These are phyloP conservation scores for Athetis lepigone DNA, from an alignment of 2,888 invertebrate genomes.

Conservation along the genomic window DNA sequence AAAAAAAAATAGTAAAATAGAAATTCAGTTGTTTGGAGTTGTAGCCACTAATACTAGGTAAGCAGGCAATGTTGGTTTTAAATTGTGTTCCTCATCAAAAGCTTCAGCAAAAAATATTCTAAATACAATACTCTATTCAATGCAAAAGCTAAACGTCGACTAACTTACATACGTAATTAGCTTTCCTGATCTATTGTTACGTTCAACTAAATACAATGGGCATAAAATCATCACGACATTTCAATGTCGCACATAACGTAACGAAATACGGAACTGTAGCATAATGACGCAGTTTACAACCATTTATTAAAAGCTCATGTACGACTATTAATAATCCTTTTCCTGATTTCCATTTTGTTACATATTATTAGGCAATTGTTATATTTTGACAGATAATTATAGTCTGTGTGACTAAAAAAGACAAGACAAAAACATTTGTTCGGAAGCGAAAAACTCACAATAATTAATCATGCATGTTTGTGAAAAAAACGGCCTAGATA, in stretches of 20 bases:
- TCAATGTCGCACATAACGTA: slow-evolving; percentile 61
- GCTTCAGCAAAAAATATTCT: too few species aligned
- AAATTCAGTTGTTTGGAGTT: too few species aligned
- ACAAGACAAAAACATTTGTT: slow-evolving; percentile 5
- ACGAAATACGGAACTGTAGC: slow-evolving; percentile 63
- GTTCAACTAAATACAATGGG: slow-evolving; percentile 26
- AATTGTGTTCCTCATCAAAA: background rate
- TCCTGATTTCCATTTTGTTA: slow-evolving; percentile 26
- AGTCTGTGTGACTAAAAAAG: slow-evolving; percentile 14
- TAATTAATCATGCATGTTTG: slow-evolving; percentile 45
- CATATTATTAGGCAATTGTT: slow-evolving; percentile 21
- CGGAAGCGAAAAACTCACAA: slow-evolving; percentile 28
- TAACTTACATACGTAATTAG: background rate
- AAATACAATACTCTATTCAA: background rate
- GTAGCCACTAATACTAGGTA: too few species aligned
- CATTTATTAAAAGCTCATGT: slow-evolving; percentile 33
- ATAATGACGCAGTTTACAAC: slow-evolving; percentile 47
- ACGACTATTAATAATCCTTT: slow-evolving; percentile 46
- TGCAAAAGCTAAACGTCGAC: background rate
- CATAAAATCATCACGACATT: slow-evolving; percentile 56
- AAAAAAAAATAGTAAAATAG: too few species aligned
- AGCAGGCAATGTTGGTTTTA: too few species aligned
- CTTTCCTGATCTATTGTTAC: slow-evolving; percentile 19
- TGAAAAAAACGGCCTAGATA: slow-evolving; percentile 27
- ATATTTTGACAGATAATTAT: slow-evolving; percentile 14